A percentile compares a stretch with the other conserved stretches of the same genome.
phyloP scores from a whole-genome alignment of 2,113 vertebrate species.

The Scalopus aquaticus region DNA sequence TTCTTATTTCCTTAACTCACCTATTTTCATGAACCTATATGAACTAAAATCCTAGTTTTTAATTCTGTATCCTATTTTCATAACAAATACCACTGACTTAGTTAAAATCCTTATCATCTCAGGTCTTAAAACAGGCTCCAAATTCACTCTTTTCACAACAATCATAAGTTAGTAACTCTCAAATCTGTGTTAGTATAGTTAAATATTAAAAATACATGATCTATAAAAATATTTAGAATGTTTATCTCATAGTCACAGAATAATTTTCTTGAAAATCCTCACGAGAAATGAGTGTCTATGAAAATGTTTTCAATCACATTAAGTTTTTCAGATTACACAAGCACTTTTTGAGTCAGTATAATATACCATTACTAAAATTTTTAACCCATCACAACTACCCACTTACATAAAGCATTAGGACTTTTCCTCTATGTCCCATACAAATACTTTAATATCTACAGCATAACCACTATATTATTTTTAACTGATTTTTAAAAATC shows the following conservation, averaged over 20 bases:
- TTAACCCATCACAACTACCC: background rate
- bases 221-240: background rate
- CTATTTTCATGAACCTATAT: background rate
- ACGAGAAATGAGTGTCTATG: background rate
- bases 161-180: background rate
- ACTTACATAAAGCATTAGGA: background rate
- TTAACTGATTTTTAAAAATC: background rate
- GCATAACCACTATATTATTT: background rate
- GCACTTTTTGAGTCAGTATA: background rate
- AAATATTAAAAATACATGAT: too few relatives aligned
- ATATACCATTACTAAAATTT: background rate
- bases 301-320: background rate
- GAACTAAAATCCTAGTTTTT: background rate
- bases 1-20: background rate
- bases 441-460: slow-evolving; percentile 20
- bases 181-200: background rate
- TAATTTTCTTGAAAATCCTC: background rate
- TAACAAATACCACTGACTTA: background rate
- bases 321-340: slow-evolving; percentile 10
- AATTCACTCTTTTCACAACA: background rate
- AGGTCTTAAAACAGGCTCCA: slow-evolving; percentile 1
- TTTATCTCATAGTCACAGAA: background rate
- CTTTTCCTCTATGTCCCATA: background rate
- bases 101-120: background rate
- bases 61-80: background rate